Base-by-base conservation (phyloP, 2,113 vertebrate genomes). In the Brienomyrus longianalis region DNA sequence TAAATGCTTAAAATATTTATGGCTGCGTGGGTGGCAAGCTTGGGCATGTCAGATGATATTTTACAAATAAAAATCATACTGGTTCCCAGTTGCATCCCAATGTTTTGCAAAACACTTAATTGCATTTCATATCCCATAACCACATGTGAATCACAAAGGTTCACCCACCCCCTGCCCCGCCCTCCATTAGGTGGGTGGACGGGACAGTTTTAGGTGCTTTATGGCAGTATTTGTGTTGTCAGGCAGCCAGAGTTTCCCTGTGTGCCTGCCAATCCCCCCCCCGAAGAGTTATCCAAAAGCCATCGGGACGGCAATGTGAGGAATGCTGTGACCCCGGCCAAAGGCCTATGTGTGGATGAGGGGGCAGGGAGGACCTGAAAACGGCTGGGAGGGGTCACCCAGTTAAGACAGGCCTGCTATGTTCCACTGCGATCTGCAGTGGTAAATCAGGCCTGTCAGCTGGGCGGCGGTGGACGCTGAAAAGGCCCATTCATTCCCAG, bases 181-280 rank as follows among this genome's bases (percentile, higher is more conserved):
- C 23, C 9, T 23, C 21, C 43, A 1, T 47, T 13, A 10, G 35
- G 35, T 48, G 91, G 85, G 56, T 62, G 91, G 91, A 89, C 92
- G 93, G 92, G 93, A 94, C 92, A 74, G 39, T 90, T 89, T 80
- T 88, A 21, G 31, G 90, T 89, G 90, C 91, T 94, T 94, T 92
- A 94, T 83, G 85, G 91, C 87, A n/a, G 88, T 92, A 92, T 95
- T 94, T 93, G 92, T 92, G 91, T 93, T 93, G 94, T 93, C 92
- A 91, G 91, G 3, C 27, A 52, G 93, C 93, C 94, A 93, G 92
- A 62, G 90, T 48, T 91, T 90, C 21, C 23, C 27, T 10, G 90
- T 90, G 83, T 87, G 91, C 91, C 90, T 85, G 77, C 66, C 90
- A 91, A 3, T 17, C 70, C 83, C 19, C 83, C 15, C 35, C 45